Conservation (phyloP, 2,797 vertebrate species). For the Sebastes cheni region DNA sequence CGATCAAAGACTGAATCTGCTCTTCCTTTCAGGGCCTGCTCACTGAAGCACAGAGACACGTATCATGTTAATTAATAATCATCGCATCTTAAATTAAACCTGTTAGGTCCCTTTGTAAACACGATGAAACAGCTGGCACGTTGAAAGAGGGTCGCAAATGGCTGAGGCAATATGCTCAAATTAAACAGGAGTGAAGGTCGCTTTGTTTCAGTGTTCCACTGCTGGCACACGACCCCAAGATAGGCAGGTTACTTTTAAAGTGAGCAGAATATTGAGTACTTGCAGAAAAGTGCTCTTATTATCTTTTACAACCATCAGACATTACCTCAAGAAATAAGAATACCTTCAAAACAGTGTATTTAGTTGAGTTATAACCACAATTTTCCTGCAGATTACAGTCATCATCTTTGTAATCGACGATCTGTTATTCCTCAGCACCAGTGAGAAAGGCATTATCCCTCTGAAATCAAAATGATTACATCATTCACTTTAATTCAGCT, state of each 20-base stretch:
- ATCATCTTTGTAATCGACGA: not conserved
- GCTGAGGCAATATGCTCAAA: not conserved
- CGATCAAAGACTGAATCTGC: constrained; percentile 47
- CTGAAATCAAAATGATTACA: not conserved
- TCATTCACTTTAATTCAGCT: not conserved
- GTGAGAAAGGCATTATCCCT: not conserved
- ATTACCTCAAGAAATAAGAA: not conserved
- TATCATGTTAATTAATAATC: constrained; percentile 17
- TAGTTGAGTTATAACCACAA: not conserved
- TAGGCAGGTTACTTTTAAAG: not conserved
- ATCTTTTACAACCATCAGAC: not conserved
- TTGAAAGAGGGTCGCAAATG: constrained; percentile 18
- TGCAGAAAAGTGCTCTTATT: not conserved
- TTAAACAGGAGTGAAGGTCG: not conserved
- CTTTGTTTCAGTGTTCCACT: not conserved
- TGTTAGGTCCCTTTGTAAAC: constrained; percentile 39
- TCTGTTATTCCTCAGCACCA: not conserved
- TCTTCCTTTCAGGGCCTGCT: constrained; percentile 30
- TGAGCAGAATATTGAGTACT: not conserved
- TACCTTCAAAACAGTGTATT: not conserved
- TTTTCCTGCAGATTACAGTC: not conserved
- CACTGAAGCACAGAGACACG: not conserved
- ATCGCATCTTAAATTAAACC: constrained; percentile 23
- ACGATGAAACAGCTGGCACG: not conserved
- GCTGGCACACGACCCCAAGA: not conserved